A percentile compares a stretch with the other conserved stretches of the same genome.
Evolutionary conservation across 2,113 vertebrate species (phyloP).

Genomic region (Bucco capensis): DNA sequence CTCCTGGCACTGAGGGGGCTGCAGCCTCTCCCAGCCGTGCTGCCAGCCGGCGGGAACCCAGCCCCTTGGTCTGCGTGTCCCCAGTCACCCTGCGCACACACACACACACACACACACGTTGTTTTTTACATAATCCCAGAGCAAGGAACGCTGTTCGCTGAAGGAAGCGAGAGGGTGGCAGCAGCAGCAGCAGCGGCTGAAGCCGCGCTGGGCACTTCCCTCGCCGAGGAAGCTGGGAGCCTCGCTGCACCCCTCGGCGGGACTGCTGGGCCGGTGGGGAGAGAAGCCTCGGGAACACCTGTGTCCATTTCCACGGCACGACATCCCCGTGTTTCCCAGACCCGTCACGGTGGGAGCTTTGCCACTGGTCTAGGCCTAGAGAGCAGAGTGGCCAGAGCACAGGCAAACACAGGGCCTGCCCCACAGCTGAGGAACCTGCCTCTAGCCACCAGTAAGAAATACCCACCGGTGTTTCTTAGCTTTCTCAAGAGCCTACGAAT

Average conservation of each 20-base stretch:
- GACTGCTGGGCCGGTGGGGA: neutral
- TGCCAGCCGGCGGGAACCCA: neutral
- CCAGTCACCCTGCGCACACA: rapidly evolving
- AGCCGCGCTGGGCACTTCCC: neutral
- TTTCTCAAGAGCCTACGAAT: rapidly evolving
- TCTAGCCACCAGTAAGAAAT: rapidly evolving
- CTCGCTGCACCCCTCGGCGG: too few species aligned
- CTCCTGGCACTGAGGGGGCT: neutral
- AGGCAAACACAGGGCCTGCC: rapidly evolving
- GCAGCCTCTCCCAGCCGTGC: neutral
- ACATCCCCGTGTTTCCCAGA: neutral
- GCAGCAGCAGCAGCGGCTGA: neutral
- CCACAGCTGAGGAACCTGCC: rapidly evolving
- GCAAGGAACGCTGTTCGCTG: neutral
- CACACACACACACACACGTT: rapidly evolving
- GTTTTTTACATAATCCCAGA: rapidly evolving
- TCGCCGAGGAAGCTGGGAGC: neutral
- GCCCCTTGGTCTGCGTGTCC: neutral
- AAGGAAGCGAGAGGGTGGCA: neutral
- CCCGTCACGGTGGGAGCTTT: rapidly evolving
- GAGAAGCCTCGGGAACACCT: neutral
- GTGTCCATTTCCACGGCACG: rapidly evolving
- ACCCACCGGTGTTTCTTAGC: rapidly evolving
- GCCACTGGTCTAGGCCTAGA: rapidly evolving
- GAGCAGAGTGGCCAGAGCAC: rapidly evolving